These are phyloP conservation scores for Hypena proboscidalis DNA, from an alignment of 2,888 invertebrate species.

Conservation along the genomic window DNA sequence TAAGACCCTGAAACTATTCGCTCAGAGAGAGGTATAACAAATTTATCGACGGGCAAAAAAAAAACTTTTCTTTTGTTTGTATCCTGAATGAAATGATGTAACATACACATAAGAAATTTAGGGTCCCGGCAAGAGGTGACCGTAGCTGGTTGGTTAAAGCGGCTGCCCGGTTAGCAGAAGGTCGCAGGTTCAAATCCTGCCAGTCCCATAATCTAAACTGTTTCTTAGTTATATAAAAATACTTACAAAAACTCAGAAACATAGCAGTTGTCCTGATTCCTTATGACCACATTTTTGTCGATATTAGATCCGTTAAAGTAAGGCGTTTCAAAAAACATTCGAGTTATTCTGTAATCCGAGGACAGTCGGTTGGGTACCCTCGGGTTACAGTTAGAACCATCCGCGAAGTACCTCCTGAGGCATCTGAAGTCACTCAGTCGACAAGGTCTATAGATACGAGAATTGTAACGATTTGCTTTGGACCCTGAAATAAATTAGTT, in stretches of 20 bases:
- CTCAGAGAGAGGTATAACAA: no score
- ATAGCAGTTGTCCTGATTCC: slow-evolving; percentile 60
- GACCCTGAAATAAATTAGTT: no score
- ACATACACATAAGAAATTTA: no score
- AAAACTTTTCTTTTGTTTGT: no score
- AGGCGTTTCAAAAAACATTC: slow-evolving; percentile 56
- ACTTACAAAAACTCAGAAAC: slow-evolving; percentile 73
- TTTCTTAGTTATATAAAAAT: neutral
- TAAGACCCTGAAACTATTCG: no score
- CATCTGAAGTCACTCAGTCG: slow-evolving; percentile 47
- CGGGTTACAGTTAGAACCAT: slow-evolving; percentile 58
- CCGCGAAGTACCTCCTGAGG: slow-evolving; percentile 54
- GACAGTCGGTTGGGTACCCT: slow-evolving; percentile 48
- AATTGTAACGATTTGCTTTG: no score
- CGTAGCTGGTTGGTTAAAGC: no score
- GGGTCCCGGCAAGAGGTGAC: no score
- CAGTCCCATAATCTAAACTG: neutral
- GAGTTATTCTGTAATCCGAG: slow-evolving; percentile 39
- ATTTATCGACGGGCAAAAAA: no score
- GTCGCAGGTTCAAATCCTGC: no score
- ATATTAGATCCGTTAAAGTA: slow-evolving; percentile 66
- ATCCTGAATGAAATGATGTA: no score
- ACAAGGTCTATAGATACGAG: slow-evolving; percentile 62
- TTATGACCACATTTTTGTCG: slow-evolving; percentile 54
- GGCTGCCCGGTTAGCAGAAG: neutral